Evolutionary conservation across 2,888 invertebrate genomes (phyloP).

Genomic region (Polydrusus cervinus): DNA sequence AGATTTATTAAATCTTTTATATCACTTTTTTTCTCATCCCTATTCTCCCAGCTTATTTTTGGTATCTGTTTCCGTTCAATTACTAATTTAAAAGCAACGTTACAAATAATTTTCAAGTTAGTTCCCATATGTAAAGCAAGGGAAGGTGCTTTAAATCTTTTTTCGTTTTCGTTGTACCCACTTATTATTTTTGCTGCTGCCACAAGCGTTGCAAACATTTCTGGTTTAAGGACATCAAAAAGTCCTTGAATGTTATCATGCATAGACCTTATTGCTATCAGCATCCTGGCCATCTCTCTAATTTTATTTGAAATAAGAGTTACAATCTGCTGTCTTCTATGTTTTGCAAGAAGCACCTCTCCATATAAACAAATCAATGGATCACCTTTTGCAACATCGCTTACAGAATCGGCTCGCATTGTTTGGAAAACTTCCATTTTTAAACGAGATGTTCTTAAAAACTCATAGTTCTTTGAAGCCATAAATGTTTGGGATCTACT

Average conservation of each 20-base stretch:
- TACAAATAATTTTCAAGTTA: slow-evolving; percentile 47
- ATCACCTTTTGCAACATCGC: slow-evolving; percentile 51
- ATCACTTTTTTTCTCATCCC: slow-evolving; percentile 42
- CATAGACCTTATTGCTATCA: slow-evolving; percentile 41
- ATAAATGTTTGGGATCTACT: slow-evolving; percentile 54
- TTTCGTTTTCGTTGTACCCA: slow-evolving; percentile 42
- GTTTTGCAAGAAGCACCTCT: slow-evolving; percentile 51
- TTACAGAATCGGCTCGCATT: slow-evolving; percentile 56
- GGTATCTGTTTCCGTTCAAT: slow-evolving; percentile 42
- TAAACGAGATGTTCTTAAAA: slow-evolving; percentile 46
- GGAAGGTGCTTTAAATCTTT: slow-evolving; percentile 49
- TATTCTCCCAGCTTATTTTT: slow-evolving; percentile 37
- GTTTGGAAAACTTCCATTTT: slow-evolving; percentile 54
- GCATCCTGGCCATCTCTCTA: slow-evolving; percentile 54
- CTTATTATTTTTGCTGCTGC: slow-evolving; percentile 49
- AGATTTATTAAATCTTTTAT: slow-evolving; percentile 47
- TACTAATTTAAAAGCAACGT: slow-evolving; percentile 50
- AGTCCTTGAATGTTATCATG: slow-evolving; percentile 26
- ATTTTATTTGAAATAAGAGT: slow-evolving; percentile 55
- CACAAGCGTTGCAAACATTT: slow-evolving; percentile 45
- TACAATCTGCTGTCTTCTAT: slow-evolving; percentile 55
- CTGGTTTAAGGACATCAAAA: slow-evolving; percentile 51
- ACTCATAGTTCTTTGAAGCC: slow-evolving; percentile 43
- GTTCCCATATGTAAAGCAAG: slow-evolving; percentile 54
- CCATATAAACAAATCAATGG: slow-evolving; percentile 56